Evolutionary conservation across 2,113 vertebrate species (phyloP).

Genomic region (Tapirus terrestris): DNA sequence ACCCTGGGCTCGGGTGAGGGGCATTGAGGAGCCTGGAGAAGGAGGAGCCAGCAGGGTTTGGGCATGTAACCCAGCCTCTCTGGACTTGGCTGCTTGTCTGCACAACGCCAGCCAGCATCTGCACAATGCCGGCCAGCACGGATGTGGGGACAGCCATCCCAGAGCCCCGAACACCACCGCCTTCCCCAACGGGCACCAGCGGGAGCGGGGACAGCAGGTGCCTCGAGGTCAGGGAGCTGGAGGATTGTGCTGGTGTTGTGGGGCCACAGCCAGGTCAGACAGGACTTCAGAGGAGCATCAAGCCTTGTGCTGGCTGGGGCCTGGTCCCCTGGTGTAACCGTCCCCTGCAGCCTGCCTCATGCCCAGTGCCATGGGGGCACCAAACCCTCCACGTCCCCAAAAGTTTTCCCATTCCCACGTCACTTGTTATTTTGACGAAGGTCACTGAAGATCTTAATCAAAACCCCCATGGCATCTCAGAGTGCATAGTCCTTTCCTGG

Average conservation of each 20-base stretch:
- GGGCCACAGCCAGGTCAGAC: not conserved
- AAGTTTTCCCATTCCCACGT: not conserved
- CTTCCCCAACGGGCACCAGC: too few relatives aligned
- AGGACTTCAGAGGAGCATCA: not conserved
- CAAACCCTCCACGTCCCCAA: not conserved
- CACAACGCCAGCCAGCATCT: not conserved
- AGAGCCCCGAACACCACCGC: too few relatives aligned
- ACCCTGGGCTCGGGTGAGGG: too few relatives aligned
- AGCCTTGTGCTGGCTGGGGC: too few relatives aligned
- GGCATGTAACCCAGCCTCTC: too few relatives aligned
- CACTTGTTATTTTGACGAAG: not conserved
- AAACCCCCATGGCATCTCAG: rapidly evolving
- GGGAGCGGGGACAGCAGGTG: too few relatives aligned
- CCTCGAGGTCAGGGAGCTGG: too few relatives aligned
- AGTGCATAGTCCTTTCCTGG: not conserved
- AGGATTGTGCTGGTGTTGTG: not conserved
- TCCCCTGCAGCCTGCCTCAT: too few relatives aligned
- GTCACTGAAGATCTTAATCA: not conserved
- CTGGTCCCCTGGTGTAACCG: not conserved
- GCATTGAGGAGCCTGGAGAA: not conserved
- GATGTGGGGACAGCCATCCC: not conserved
- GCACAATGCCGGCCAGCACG: rapidly evolving
- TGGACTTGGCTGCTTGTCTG: not conserved
- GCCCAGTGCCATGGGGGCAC: too few relatives aligned
- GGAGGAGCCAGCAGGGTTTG: not conserved